Evolutionary conservation across 2,797 vertebrate species (phyloP), one percentile per base, ranked within the genome.

Genomic region (Bradypodion pumilum): DNA sequence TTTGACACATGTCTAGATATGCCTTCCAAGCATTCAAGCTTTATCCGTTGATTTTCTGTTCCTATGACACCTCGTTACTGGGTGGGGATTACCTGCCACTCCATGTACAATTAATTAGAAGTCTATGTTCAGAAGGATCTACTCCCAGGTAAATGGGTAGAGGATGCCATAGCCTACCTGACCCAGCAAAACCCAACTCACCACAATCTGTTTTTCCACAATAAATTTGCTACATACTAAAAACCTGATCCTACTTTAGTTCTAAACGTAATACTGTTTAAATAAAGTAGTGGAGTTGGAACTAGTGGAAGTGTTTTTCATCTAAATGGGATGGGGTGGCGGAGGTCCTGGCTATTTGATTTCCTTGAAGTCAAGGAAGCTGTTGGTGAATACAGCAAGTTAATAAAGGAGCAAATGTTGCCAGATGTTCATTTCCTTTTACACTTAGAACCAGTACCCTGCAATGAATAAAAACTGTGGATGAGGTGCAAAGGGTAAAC

Each of bases 1-100:
- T 91, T 91, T 89, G 85, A 89, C 88, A 85, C 80, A 75, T 87
- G 29, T 37, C 37, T 81, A 76, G 42, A 82, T 74, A 70, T 66
- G 70, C 6, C 10, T 86, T 75, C 79, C 4, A 5, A 82, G 82
- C 70, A 1, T 8, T 83, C 62, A 44, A 62, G 37, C n/a, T 35
- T 40, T 75, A 32, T 40, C 73, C 81, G 7, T 19, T 3, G 15
- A 4, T 40, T 32, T 74, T 88, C 25, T 42, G 25, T 10, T 72
- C 37, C 27, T 19, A 62, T 3, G n/a, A 72, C 25, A 7, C 40
- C 3, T 42, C 37, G 40, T 81, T 66, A 32, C 44, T 56, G 2
- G 4, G 23, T 29, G 69, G 74, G 12, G 40, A 68, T 23, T 25
- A 59, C 52, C 19, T 56, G 15, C 56, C 3, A 5, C 15, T 27